These are phyloP conservation scores for Nothocercus julius DNA, from an alignment of 2,113 vertebrate genomes.

Conservation along the genomic window DNA sequence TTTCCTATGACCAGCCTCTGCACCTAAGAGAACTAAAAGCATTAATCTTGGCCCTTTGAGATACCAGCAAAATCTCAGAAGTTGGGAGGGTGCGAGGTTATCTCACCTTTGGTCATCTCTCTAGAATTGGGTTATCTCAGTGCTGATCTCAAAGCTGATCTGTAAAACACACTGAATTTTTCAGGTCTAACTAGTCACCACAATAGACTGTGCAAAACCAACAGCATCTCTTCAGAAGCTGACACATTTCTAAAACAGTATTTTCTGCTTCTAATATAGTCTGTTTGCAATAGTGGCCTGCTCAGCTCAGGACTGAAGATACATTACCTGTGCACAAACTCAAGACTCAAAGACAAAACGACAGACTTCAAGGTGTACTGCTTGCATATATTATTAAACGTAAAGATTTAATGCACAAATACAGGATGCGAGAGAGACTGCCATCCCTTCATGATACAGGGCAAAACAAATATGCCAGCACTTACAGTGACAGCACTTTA, in stretches of 20 bases:
- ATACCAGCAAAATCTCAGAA: background rate
- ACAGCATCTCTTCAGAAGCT: background rate
- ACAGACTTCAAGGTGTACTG: background rate
- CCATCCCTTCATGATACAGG: background rate
- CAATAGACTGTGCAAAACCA: background rate
- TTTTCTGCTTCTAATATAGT: background rate
- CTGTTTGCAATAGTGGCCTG: background rate
- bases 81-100: background rate
- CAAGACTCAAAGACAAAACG: background rate
- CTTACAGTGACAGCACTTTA: background rate
- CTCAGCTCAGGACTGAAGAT: background rate
- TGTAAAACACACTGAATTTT: background rate
- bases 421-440: background rate
- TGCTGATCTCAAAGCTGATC: background rate
- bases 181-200: background rate
- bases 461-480: background rate
- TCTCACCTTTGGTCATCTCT: background rate
- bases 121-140: background rate
- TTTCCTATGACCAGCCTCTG: background rate
- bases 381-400: background rate
- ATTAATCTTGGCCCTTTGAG: background rate
- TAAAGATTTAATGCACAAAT: background rate
- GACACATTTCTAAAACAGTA: background rate
- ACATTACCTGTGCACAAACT: background rate
- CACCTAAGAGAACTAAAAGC: background rate